Conservation (phyloP, 2,113 vertebrate species). For the Dipodomys stephensi region DNA sequence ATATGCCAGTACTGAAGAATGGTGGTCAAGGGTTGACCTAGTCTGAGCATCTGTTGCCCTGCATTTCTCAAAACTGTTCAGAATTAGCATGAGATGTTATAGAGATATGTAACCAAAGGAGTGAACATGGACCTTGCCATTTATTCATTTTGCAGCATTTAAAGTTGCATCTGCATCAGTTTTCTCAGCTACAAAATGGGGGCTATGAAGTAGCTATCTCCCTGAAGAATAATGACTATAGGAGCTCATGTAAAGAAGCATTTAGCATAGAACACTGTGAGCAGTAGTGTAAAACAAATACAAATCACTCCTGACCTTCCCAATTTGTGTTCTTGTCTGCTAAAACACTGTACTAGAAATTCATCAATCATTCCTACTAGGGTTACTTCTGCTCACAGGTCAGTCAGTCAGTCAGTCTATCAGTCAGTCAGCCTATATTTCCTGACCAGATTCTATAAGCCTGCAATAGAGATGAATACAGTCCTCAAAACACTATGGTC, state of each 20-base stretch:
- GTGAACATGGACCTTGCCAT: background rate
- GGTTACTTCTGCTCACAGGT: background rate
- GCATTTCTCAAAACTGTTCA: background rate
- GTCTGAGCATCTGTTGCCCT: background rate
- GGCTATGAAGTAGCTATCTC: background rate
- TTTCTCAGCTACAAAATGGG: background rate
- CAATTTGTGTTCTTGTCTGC: background rate
- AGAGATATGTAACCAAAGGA: background rate
- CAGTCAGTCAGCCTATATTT: background rate
- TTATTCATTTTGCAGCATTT: background rate
- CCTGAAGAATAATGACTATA: background rate
- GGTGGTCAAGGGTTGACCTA: accelerated
- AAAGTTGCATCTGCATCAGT: background rate
- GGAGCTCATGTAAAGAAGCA: background rate
- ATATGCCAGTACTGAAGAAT: accelerated
- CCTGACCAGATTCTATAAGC: background rate
- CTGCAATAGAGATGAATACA: background rate
- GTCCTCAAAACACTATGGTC: background rate
- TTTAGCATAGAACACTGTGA: background rate
- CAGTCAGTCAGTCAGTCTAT: background rate
- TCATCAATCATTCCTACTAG: background rate
- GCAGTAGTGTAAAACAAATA: background rate
- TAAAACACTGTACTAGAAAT: background rate
- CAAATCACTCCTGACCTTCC: background rate
- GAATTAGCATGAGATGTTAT: background rate